A percentile compares a stretch with the other conserved stretches of the same genome.
phyloP scores from a whole-genome alignment of 1,140 invertebrate genomes.

The Campodea augens region DNA sequence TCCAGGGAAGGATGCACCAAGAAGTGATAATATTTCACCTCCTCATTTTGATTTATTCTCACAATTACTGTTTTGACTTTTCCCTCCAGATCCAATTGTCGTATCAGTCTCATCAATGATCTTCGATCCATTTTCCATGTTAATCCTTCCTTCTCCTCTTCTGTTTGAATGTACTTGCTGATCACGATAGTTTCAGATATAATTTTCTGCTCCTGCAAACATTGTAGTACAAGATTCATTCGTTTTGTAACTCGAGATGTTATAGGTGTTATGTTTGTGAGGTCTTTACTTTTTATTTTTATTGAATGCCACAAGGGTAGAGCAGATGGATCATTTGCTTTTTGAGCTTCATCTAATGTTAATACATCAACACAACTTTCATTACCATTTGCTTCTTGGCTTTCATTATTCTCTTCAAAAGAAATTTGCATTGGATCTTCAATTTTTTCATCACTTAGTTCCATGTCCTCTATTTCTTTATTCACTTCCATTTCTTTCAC shows the following conservation, averaged over 20 bases:
- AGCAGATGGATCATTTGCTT: background rate
- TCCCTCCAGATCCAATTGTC: constrained; percentile 32
- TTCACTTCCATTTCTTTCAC: background rate
- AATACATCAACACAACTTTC: background rate
- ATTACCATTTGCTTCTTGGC: background rate
- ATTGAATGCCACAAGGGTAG: background rate
- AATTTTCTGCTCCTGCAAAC: background rate
- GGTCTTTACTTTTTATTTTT: background rate
- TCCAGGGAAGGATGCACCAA: constrained; percentile 34
- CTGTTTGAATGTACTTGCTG: constrained; percentile 26
- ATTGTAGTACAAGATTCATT: background rate
- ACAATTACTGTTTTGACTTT: constrained; percentile 37
- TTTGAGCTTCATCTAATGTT: background rate
- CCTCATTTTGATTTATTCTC: constrained; percentile 27
- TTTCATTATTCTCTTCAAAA: background rate
- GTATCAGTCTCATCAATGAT: constrained; percentile 34
- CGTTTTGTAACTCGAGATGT: background rate
- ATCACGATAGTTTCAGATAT: background rate
- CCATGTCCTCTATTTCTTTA: background rate
- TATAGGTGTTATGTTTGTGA: background rate
- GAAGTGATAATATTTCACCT: constrained; percentile 29
- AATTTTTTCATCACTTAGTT: background rate
- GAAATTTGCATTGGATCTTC: background rate
- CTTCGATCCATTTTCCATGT: constrained; percentile 37
- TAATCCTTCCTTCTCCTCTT: constrained; percentile 34